These are phyloP conservation scores for Campylomormyrus tamandua DNA, from an alignment of 2,113 vertebrate species.

Conservation along the genomic window DNA sequence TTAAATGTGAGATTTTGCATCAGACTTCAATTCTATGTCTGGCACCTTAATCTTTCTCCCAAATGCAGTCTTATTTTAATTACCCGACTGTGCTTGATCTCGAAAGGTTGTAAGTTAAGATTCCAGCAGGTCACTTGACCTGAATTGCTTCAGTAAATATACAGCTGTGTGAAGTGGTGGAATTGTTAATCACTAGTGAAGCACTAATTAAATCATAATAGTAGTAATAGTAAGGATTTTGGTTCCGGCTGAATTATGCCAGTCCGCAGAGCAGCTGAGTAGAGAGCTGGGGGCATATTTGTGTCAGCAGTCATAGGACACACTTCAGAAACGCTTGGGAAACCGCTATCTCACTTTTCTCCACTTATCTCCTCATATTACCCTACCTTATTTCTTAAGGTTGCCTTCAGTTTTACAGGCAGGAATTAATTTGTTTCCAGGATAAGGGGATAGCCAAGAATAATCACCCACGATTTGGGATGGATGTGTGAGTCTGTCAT, in stretches of 20 bases:
- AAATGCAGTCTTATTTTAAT: not conserved
- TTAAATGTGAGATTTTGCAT: not conserved
- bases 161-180: not conserved
- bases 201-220: not conserved
- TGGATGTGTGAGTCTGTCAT: not conserved
- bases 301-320: not conserved
- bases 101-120: not conserved
- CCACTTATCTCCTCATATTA: not conserved
- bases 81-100: not conserved
- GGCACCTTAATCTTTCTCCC: not conserved
- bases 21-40: not conserved
- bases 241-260: not conserved
- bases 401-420: not conserved
- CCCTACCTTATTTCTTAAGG: not conserved
- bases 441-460: not conserved
- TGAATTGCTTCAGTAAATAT: not conserved
- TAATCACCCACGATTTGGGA: not conserved
- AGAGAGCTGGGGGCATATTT: not conserved
- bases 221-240: not conserved
- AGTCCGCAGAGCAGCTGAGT: not conserved
- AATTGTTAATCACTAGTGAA: not conserved
- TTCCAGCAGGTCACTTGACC: not conserved
- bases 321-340: not conserved
- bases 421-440: not conserved
- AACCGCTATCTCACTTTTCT: not conserved